Base-by-base conservation (phyloP, 2,113 vertebrate species). In the Centrocercus urophasianus region DNA sequence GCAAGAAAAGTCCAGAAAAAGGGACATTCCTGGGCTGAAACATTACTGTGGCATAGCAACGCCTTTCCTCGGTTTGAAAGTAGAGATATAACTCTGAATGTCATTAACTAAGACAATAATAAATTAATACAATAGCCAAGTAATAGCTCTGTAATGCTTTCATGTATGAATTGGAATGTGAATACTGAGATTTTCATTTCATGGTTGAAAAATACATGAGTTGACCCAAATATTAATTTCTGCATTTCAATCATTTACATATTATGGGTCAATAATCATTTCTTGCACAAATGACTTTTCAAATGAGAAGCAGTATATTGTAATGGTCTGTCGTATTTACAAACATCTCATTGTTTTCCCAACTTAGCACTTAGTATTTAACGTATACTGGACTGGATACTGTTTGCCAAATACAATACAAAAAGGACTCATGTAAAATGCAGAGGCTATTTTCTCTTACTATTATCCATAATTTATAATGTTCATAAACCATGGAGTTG, bases 141-240 rank as follows among this genome's bases (percentile, higher is more conserved):
- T 95, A 96, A 96, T 96, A 95, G 83, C 87, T 60, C 81, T 18
- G 77, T 94, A 96, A 96, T 93, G 94, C 95, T 97, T 97, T 97
- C 92, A 93, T 96, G 96, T 97, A 97, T 92, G 95, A 97, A 97
- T 96, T 96, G 79, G 95, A 97, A 97, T 97, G 96, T 97, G 97
- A 97, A 95, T 91, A 95, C 84, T 94, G 92, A 98, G 96, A 94
- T 97, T 98, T 98, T 97, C 97, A 98, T 98, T 98, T 98, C 97
- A 98, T 98, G 97, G 96, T 98, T 98, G 97, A 97, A 97, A 98
- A 98, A 96, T 97, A 97, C 81, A 93, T 93, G 96, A 97, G 97
- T 97, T 98, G 97, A 97, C 97, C 98, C 97, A 98, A 98, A 97
- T 98, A 98, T 98, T 97, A 97, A 97, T 98, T 97, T 97, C 95